Evolutionary conservation across 2,797 vertebrate genomes (phyloP).

Genomic region (Myotis pilosus): DNA sequence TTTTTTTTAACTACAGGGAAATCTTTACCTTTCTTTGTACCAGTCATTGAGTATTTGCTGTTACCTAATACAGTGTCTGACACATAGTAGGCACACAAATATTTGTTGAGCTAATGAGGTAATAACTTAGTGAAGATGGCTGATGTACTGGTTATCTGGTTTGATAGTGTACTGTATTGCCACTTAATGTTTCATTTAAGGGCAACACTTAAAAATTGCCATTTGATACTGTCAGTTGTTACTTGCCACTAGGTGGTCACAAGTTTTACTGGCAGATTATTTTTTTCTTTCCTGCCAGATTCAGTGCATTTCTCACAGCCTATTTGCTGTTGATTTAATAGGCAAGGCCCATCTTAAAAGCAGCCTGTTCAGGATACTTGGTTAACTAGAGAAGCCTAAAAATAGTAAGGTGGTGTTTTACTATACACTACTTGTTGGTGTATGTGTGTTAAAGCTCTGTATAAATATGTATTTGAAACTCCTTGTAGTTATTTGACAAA

Average conservation of each 20-base stretch:
- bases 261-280: not conserved
- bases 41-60: not conserved
- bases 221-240: not conserved
- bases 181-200: slow-evolving; percentile 15
- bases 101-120: not conserved
- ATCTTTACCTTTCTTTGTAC: slow-evolving; percentile 47
- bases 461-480: slow-evolving; percentile 22
- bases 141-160: not conserved
- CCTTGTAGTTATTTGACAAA: slow-evolving; percentile 50
- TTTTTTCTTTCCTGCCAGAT: slow-evolving; percentile 16
- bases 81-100: not conserved
- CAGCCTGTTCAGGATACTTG: not conserved
- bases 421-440: not conserved
- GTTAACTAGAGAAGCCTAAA: slow-evolving; percentile 18
- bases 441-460: not conserved
- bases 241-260: not conserved
- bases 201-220: not conserved
- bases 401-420: slow-evolving; percentile 8
- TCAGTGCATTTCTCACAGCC: not conserved
- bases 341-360: slow-evolving; percentile 19
- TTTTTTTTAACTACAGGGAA: slow-evolving; percentile 1
- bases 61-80: not conserved
- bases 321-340: slow-evolving; percentile 52
- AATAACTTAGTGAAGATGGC: not conserved
- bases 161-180: not conserved